A percentile compares a stretch with the other conserved stretches of the same genome.
Evolutionary conservation across 1,140 invertebrate genomes (phyloP).

Genomic region (Eueides isabella): DNA sequence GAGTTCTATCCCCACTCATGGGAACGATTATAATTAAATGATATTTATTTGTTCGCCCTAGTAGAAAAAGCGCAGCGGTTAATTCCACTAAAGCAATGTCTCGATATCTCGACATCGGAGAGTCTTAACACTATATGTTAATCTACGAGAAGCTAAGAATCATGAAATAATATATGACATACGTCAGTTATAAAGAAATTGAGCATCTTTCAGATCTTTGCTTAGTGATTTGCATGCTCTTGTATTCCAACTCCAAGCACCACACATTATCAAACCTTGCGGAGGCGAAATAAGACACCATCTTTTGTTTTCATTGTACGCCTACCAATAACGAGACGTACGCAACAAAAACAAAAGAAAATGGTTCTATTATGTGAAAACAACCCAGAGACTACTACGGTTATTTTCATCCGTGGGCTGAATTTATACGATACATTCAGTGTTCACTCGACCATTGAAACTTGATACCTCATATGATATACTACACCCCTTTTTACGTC

Average conservation of each 20-base stretch:
- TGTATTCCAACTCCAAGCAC: slow-evolving; percentile 4
- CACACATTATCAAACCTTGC: slow-evolving; percentile 32
- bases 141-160: no score
- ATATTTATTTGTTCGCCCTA: no score
- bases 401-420: slow-evolving; percentile 78
- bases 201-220: background rate
- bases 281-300: slow-evolving; percentile 66
- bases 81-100: no score
- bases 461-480: slow-evolving; percentile 46
- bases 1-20: no score
- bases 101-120: no score
- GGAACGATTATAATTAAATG: no score
- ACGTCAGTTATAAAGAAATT: background rate
- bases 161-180: no score
- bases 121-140: no score
- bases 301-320: slow-evolving; percentile 78
- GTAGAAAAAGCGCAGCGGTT: no score
- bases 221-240: background rate
- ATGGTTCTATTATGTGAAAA: slow-evolving; percentile 82
- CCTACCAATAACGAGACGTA: slow-evolving; percentile 71
- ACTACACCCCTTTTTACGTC: slow-evolving; percentile 21
- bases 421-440: slow-evolving; percentile 79
- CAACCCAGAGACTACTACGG: slow-evolving; percentile 73
- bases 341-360: slow-evolving; percentile 81
- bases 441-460: slow-evolving; percentile 52